Evolutionary conservation across 2,888 invertebrate genomes (phyloP).

Genomic region (Omphaloscelis lunosa): DNA sequence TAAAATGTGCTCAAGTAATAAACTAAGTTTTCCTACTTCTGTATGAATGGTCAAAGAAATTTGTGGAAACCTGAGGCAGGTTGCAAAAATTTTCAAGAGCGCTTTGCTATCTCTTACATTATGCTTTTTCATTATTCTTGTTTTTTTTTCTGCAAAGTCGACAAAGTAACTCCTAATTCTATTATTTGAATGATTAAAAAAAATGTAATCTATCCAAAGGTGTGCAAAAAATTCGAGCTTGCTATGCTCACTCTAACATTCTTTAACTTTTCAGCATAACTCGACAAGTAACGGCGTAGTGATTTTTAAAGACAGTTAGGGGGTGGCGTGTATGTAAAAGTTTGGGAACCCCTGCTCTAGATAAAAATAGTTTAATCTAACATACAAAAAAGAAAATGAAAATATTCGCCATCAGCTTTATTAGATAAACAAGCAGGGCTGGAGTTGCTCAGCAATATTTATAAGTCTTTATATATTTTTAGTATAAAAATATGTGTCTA

Average conservation of each 20-base stretch:
- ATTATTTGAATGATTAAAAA: too few relatives aligned
- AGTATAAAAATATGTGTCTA: not conserved
- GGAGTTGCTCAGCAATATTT: conserved; percentile 7
- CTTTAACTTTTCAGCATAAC: not conserved
- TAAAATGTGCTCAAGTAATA: too few relatives aligned
- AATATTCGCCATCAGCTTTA: conserved; percentile 15
- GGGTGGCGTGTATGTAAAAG: not conserved
- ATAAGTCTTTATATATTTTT: conserved; percentile 3
- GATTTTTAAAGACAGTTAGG: not conserved
- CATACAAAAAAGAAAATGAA: not conserved
- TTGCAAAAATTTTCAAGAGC: too few relatives aligned
- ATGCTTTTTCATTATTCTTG: too few relatives aligned
- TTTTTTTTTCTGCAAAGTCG: too few relatives aligned
- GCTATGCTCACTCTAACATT: not conserved
- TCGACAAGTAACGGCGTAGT: not conserved
- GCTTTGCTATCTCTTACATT: too few relatives aligned
- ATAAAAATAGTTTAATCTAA: not conserved
- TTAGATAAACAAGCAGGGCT: not conserved
- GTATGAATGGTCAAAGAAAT: too few relatives aligned
- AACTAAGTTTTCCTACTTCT: too few relatives aligned
- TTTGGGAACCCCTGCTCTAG: not conserved
- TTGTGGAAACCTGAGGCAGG: too few relatives aligned
- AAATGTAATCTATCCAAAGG: too few relatives aligned
- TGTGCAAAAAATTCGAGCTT: too few relatives aligned
- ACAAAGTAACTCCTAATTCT: too few relatives aligned